phyloP scores from a whole-genome alignment of 2,888 invertebrate genomes.

The Phyllotreta cruciferae region DNA sequence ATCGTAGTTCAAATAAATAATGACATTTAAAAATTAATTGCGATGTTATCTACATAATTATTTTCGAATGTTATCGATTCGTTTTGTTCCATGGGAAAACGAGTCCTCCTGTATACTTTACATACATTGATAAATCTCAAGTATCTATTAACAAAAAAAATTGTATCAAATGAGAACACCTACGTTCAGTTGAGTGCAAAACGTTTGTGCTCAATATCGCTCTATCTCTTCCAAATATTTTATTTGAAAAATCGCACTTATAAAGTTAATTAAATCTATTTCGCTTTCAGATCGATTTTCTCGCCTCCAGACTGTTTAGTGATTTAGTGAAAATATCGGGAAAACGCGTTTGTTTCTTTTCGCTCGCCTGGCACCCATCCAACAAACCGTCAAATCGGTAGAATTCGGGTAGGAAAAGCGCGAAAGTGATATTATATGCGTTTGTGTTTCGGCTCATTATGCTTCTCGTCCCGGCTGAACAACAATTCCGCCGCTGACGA shows the following conservation, averaged over 20 bases:
- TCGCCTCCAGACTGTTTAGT: too few species aligned
- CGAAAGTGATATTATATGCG: slow-evolving; percentile 76
- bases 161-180: slow-evolving; percentile 21
- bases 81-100: too few species aligned
- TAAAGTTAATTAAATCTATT: not conserved
- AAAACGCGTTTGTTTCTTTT: slow-evolving; percentile 13
- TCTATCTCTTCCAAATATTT: not conserved
- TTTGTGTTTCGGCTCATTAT: slow-evolving; percentile 85
- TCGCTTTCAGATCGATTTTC: slow-evolving; percentile 4
- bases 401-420: slow-evolving; percentile 27
- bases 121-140: slow-evolving; percentile 32
- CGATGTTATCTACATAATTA: too few species aligned
- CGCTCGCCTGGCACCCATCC: slow-evolving; percentile 30
- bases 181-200: slow-evolving; percentile 2
- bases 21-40: too few species aligned
- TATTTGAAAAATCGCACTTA: not conserved
- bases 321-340: not conserved
- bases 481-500: slow-evolving; percentile 72
- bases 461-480: slow-evolving; percentile 88
- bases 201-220: slow-evolving; percentile 9
- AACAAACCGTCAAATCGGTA: slow-evolving; percentile 17
- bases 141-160: slow-evolving; percentile 30
- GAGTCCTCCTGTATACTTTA: not conserved
- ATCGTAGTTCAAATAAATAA: too few species aligned
- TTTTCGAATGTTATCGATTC: too few species aligned